Base-by-base conservation (phyloP, 2,888 invertebrate species). In the Sphaeridia pumilis region DNA sequence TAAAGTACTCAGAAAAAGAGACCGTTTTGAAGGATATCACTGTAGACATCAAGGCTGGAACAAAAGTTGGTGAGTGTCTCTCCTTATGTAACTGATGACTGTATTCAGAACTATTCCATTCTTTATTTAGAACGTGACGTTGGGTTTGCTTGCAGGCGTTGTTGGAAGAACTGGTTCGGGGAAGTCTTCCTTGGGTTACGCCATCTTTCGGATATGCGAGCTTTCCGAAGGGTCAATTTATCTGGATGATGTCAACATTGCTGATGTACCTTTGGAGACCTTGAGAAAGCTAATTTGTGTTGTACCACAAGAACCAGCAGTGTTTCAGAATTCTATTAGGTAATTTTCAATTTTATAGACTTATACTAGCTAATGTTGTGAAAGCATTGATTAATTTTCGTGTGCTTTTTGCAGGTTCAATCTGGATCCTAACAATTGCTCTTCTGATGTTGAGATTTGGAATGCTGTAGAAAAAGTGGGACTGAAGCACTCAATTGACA, bases 281-380 rank as follows among this genome's bases (percentile, higher is more conserved):
- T 69, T 81, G 17, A 69, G 80, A 46, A 72, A 70, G 26, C 69
- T 69, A 43, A 63, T 76, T 34, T 73, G 75, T 12, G 71, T 75
- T 41, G 76, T 81, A 56, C 79, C 81, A 5, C 80, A 80, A 65
- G 79, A 80, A 66, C 79, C 80, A 1, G 73, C 78, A 2, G 69
- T 81, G 12, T 80, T 80, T 66, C 73, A 74, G 26, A 78, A 78
- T 36, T 76, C 76, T 24, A 67, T 80, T 24, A 74, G 76, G 75
- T 75, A 64, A 58, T 55, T 48, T 21, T 51, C 14, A n/a, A n/a
- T n/a, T n/a, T n/a, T n/a, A n/a, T n/a, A n/a, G n/a, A n/a, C n/a
- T n/a, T n/a, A n/a, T n/a, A n/a, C n/a, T n/a, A n/a, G 20, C 12
- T 38, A 14, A 38, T 14, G n/a, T n/a, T 38, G 38, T 17, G 20